Conservation (phyloP, 2,113 vertebrate species). For the Tyto alba region DNA sequence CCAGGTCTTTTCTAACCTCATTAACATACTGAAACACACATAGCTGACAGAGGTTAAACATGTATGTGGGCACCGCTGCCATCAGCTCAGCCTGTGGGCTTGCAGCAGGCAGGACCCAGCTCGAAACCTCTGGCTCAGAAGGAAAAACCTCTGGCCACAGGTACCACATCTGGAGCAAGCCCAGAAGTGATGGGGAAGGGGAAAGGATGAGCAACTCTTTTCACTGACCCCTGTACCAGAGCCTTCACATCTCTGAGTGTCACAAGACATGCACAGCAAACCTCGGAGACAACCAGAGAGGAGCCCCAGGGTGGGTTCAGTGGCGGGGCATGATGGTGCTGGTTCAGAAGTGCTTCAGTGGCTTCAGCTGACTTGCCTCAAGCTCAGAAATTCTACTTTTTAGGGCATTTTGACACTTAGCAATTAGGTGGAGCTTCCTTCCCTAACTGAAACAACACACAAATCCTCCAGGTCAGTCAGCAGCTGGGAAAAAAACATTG, state of each 20-base stretch:
- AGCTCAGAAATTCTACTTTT: background rate
- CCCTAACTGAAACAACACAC: background rate
- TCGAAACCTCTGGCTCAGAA: background rate
- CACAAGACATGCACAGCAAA: background rate
- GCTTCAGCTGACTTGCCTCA: background rate
- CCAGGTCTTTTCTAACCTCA: background rate
- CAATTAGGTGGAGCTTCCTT: background rate
- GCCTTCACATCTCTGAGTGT: background rate
- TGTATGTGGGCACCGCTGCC: fast-evolving
- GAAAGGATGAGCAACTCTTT: background rate
- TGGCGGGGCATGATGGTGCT: background rate
- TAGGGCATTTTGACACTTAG: background rate
- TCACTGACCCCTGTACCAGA: background rate
- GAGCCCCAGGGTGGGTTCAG: background rate
- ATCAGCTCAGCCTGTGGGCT: fast-evolving
- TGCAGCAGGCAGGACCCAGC: background rate
- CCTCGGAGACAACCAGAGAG: background rate
- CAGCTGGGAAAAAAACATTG: background rate
- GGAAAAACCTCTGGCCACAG: background rate
- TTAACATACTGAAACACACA: background rate
- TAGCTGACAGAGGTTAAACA: background rate
- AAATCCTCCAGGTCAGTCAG: background rate
- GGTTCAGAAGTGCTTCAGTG: background rate
- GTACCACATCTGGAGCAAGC: background rate
- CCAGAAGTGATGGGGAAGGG: background rate